Evolutionary conservation across 2,888 invertebrate species (phyloP), one percentile per base, ranked within the genome.

Genomic region (Dryobota labecula): DNA sequence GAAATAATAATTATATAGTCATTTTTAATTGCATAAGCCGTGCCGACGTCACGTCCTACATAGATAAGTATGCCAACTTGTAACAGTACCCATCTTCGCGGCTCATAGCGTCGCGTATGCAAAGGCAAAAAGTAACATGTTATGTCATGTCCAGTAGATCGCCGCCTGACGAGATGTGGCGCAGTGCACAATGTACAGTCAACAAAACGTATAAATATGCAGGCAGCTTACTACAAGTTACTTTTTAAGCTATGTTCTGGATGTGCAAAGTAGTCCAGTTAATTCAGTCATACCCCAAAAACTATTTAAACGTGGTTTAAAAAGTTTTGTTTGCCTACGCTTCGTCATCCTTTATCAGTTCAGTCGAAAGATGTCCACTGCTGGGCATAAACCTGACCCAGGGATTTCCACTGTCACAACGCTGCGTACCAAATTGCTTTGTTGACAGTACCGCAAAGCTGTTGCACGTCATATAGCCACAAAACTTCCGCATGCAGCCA

Each of bases 401-500:
- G 27, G 0, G 13, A 54, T 70, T 8, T 6, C 41, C 11, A 33
- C 13, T 4, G 0, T 27, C 18, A 4, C 3, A 15, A 7, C 27
- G 15, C 20, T 38, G 27, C 1, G n/a, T 18, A 20, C 33, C 51
- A 60, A 60, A 27, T 47, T 27, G 20, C 41, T 74, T 43, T 24
- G 13, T 30, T 6, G 0, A 53, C 30, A 57, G 45, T 73, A 64
- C 56, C 27, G 2, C 51, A 27, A 51, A 51, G 61, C 36, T 30
- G 24, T 66, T 64, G 47, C 70, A 27, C 51, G 33, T 70, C 45
- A 57, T 54, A 63, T 33, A 9, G n/a, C 54, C 24, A 20, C 66
- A 56, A 47, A 8, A 61, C 82, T 79, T 79, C 78, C 78, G 78
- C 63, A 36, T 81, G 63, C 47, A 65, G 51, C 27, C 38, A 27